Evolutionary conservation across 2,888 invertebrate species (phyloP).

Genomic region (Lepidochitona cinerea): DNA sequence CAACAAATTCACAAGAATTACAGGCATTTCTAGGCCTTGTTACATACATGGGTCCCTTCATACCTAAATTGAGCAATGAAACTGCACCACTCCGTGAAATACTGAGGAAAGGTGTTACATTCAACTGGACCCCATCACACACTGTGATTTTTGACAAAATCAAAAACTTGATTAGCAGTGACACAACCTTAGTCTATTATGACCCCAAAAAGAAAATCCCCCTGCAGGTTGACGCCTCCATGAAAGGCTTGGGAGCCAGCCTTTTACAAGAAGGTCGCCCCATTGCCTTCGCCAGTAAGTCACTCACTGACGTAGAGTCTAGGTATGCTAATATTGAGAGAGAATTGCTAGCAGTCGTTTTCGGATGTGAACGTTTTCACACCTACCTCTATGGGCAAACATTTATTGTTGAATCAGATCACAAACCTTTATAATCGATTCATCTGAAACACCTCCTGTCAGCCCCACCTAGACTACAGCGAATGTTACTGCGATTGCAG

Average conservation of each 20-base stretch:
- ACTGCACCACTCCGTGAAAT: conserved; percentile 19
- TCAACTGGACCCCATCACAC: conserved; percentile 22
- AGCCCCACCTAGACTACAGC: conserved; percentile 25
- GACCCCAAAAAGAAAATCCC: conserved; percentile 6
- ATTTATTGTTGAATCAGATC: conserved; percentile 20
- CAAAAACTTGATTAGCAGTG: not conserved
- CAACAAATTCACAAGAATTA: conserved; percentile 18
- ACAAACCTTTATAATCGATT: conserved; percentile 29
- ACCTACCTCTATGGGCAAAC: conserved; percentile 21
- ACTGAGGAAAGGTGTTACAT: conserved; percentile 14
- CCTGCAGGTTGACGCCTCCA: conserved; percentile 18
- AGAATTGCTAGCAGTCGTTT: conserved; percentile 31
- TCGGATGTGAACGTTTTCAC: conserved; percentile 23
- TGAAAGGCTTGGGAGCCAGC: conserved; percentile 24
- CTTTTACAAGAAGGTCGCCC: conserved; percentile 22
- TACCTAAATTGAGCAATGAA: no score
- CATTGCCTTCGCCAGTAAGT: conserved; percentile 25
- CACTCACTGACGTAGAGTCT: conserved; percentile 18
- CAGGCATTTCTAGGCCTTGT: conserved; percentile 26
- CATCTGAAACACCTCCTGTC: conserved; percentile 14
- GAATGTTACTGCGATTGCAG: conserved; percentile 29
- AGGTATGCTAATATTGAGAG: conserved; percentile 29
- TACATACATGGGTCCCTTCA: no score
- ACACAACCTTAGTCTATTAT: conserved; percentile 15
- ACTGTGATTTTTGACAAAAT: no score